Evolutionary conservation across 2,888 invertebrate species (phyloP).

Genomic region (Thysanoteuthis rhombus): DNA sequence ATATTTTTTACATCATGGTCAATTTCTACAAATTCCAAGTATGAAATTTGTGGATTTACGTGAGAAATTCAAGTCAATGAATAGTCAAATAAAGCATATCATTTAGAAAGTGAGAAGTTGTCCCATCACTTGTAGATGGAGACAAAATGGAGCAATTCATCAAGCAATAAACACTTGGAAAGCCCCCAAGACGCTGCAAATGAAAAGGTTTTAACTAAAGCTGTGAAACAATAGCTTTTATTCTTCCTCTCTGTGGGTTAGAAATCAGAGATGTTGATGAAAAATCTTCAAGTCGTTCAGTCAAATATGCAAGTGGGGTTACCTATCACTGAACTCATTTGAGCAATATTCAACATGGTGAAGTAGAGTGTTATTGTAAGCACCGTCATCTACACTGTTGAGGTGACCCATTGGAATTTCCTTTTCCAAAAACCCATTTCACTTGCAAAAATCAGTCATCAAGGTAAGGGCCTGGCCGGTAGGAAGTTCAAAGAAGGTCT

Average conservation of each 20-base stretch:
- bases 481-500: neutral
- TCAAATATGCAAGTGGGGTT: neutral
- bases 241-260: neutral
- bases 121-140: neutral
- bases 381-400: neutral
- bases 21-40: neutral
- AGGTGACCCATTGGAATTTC: neutral
- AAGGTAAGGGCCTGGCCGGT: neutral
- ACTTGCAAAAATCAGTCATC: neutral
- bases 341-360: neutral
- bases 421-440: neutral
- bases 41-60: neutral
- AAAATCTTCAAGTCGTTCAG: neutral
- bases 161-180: neutral
- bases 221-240: neutral
- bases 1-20: neutral
- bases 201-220: neutral
- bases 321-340: neutral
- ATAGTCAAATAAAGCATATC: neutral
- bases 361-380: neutral
- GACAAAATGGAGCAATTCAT: neutral
- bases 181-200: neutral
- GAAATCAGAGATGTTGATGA: neutral
- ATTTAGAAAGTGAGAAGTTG: neutral
- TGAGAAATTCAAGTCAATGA: neutral